Evolutionary conservation across 2,888 invertebrate genomes (phyloP).

Genomic region (Eurytoma adleriae): DNA sequence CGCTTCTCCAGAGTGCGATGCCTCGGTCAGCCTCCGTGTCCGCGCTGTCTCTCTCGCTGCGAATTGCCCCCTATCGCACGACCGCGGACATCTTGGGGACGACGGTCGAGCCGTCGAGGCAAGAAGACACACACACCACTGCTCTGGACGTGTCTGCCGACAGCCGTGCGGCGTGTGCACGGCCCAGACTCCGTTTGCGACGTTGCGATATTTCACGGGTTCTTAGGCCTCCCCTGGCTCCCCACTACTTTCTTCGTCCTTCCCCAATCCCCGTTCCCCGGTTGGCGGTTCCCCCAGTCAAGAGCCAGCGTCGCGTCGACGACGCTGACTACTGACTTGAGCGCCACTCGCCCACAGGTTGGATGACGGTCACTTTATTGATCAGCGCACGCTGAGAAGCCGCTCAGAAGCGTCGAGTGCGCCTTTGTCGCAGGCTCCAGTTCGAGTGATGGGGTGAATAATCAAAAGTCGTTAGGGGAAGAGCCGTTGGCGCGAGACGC

Average conservation of each 20-base stretch:
- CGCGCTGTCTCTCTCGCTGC: neutral
- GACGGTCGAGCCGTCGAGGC: neutral
- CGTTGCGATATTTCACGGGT: conserved; percentile 67
- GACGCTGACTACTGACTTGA: no score
- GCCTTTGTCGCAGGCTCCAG: no score
- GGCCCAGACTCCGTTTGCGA: conserved; percentile 67
- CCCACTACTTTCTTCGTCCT: neutral
- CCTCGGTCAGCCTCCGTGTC: neutral
- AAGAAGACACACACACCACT: neutral
- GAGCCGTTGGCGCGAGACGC: no score
- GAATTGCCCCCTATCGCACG: conserved; percentile 63
- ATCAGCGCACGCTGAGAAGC: no score
- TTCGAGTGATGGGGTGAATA: no score
- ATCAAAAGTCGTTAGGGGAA: no score
- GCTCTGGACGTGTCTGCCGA: conserved; percentile 16
- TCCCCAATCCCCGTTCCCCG: neutral
- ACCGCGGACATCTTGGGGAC: conserved; percentile 65
- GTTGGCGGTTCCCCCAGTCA: no score
- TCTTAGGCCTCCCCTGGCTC: neutral
- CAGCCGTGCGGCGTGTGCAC: conserved; percentile 7
- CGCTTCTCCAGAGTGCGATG: neutral
- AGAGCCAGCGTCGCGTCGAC: no score
- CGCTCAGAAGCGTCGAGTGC: no score
- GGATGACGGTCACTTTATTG: no score
- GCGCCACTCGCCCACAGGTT: no score